These are phyloP conservation scores for Athene noctua DNA, from an alignment of 2,113 vertebrate genomes.

Conservation along the genomic window DNA sequence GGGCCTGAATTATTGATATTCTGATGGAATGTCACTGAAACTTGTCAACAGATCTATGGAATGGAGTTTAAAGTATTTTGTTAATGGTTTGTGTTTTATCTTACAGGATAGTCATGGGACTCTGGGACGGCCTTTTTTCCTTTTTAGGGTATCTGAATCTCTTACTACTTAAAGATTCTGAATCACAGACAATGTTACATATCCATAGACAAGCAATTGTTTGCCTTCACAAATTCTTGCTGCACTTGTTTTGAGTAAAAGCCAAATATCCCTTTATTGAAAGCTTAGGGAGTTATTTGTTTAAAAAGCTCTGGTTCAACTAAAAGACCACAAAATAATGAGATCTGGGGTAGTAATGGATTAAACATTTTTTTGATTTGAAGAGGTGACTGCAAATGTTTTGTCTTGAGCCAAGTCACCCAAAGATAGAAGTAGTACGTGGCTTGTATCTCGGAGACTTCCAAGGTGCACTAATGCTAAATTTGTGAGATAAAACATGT, in stretches of 20 bases:
- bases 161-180: background rate
- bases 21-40: background rate
- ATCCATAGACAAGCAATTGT: background rate
- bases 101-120: constrained; percentile 66
- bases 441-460: background rate
- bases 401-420: background rate
- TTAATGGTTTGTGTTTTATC: constrained; percentile 56
- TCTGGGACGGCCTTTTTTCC: constrained; percentile 71
- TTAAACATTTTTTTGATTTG: background rate
- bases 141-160: constrained; percentile 73
- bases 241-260: background rate
- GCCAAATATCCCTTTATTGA: background rate
- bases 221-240: background rate
- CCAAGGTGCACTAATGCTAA: background rate
- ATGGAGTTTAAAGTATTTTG: background rate
- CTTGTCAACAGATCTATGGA: background rate
- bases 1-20: background rate
- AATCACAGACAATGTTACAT: background rate
- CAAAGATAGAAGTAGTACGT: background rate
- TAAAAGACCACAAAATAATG: background rate
- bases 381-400: background rate
- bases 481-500: background rate
- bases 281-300: background rate
- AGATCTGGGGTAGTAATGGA: background rate
- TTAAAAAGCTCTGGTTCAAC: background rate